Evolutionary conservation across 2,113 vertebrate species (phyloP).

Genomic region (Bombycilla garrulus): DNA sequence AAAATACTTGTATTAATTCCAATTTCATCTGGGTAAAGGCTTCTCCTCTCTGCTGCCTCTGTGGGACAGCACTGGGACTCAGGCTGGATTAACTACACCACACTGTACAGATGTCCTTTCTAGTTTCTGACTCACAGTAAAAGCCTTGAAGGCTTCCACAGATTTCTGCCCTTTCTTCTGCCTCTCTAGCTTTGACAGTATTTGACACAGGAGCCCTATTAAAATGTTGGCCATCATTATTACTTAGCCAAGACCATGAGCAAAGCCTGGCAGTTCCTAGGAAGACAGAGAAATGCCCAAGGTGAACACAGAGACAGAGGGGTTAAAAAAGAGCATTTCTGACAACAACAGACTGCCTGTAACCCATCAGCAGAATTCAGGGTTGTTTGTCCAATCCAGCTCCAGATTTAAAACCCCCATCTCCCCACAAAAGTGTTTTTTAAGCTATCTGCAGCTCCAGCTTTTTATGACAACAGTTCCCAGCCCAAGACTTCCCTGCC

Average conservation of each 20-base stretch:
- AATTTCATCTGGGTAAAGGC: not conserved
- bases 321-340: not conserved
- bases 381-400: not conserved
- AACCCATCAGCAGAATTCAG: not conserved
- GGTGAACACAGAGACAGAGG: not conserved
- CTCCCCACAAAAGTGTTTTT: not conserved
- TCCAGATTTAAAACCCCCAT: not conserved
- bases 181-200: not conserved
- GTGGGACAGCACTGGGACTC: not conserved
- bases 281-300: not conserved
- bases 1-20: not conserved
- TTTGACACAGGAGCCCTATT: not conserved
- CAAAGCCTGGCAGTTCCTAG: not conserved
- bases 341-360: not conserved
- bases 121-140: not conserved
- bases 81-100: not conserved
- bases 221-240: not conserved
- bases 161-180: not conserved
- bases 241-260: not conserved
- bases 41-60: not conserved
- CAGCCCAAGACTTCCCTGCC: not conserved
- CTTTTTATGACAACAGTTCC: not conserved
- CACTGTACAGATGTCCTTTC: not conserved
- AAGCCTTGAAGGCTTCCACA: conserved; percentile 10
- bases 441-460: not conserved